Conservation (phyloP, 2,888 invertebrate species). For the Agonopterix heracliana region DNA sequence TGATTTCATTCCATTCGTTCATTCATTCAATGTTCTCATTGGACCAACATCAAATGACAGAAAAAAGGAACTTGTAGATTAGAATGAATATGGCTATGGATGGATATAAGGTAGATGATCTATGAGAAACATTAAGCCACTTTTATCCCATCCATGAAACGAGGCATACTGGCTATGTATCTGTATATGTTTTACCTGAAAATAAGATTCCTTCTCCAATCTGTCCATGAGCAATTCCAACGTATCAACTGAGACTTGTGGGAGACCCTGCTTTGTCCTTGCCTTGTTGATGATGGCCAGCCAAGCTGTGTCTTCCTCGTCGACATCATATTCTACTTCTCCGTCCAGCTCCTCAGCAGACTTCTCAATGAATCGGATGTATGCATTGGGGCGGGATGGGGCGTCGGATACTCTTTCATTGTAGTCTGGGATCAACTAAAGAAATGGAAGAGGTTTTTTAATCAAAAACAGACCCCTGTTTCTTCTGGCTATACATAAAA, state of each 20-base stretch:
- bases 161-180: too few relatives aligned
- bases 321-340: slow-evolving; percentile 96
- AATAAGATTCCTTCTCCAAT: slow-evolving; percentile 97
- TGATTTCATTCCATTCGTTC: too few relatives aligned
- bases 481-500: neutral
- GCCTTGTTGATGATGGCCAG: slow-evolving; percentile 91
- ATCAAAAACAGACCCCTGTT: too few relatives aligned
- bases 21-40: too few relatives aligned
- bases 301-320: slow-evolving; percentile 99
- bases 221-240: slow-evolving; percentile 98
- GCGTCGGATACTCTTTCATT: slow-evolving; percentile 85
- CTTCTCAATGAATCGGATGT: slow-evolving; percentile 95
- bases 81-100: too few relatives aligned
- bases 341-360: slow-evolving; percentile 96
- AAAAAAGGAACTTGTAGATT: too few relatives aligned
- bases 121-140: too few relatives aligned
- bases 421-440: slow-evolving; percentile 82
- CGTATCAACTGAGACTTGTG: slow-evolving; percentile 89
- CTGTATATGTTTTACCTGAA: slow-evolving; percentile 82
- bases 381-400: slow-evolving; percentile 89
- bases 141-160: too few relatives aligned
- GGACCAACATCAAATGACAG: too few relatives aligned
- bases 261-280: slow-evolving; percentile 82
- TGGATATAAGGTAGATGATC: too few relatives aligned
- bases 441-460: slow-evolving; percentile 2